Base-by-base conservation (phyloP, 2,888 invertebrate species). In the Apamea sordens region DNA sequence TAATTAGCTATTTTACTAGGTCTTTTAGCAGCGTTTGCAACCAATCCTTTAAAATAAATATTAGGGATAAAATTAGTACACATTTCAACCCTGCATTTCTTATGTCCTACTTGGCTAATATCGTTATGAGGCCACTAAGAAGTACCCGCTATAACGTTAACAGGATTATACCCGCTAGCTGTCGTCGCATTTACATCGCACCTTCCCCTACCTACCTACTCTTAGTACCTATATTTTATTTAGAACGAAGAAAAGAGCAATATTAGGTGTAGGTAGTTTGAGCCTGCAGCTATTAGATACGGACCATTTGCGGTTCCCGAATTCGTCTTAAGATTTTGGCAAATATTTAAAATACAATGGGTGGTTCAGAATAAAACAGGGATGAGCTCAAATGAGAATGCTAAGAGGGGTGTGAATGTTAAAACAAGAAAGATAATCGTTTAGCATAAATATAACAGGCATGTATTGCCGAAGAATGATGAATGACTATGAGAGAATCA, bases 61-160 rank as follows among this genome's bases (percentile, higher is more conserved):
- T 41, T 21, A 61, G 1, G 24, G 24, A 24, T 36, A 36, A 63
- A 68, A 75, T 68, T 69, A 24, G 36, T 28, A 41, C 21, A 21
- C 21, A 76, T 41, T 80, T 63, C 80, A 82, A 76, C 93, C 91
- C 95, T 95, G 94, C 85, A 79, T 88, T 90, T 91, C 89, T 89
- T 89, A 90, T 87, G 91, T 90, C 91, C 93, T 93, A 93, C 91
- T 91, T 83, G 76, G 88, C 90, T 96, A 95, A 96, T 95, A 93
- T 91, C 86, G 93, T 96, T 96, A 95, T 92, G 93, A 92, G 91
- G 92, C 89, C 91, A 90, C 92, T 91, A 92, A 94, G 93, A 92
- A 92, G 91, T 92, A 93, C 91, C 83, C 90, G 87, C 88, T 91
- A 87, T 91, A 92, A 88, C 86, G 86, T 87, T 96, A 96, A 96